Percentiles rank a stretch among this genome's conserved stretches.
Evolutionary conservation across 2,797 vertebrate species (phyloP).

Genomic region (Enteromius afrohamiltoni): DNA sequence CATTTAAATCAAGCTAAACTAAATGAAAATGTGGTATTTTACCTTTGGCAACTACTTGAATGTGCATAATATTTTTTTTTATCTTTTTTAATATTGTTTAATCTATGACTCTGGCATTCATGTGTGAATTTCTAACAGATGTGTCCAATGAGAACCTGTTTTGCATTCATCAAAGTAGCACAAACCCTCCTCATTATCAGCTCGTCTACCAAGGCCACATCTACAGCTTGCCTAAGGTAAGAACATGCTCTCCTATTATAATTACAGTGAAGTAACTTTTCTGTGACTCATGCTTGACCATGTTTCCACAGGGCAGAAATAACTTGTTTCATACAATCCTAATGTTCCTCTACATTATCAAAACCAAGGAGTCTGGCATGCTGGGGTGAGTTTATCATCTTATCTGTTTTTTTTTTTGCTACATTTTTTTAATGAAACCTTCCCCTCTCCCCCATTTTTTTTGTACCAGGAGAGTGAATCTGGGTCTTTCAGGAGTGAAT

Average conservation of each 20-base stretch:
- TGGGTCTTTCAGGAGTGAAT: slow-evolving; percentile 94
- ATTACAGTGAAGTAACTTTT: background rate
- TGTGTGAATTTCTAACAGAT: slow-evolving; percentile 73
- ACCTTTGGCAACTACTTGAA: background rate
- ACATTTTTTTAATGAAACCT: too few species aligned
- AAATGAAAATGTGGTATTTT: background rate
- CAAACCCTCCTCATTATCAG: slow-evolving; percentile 93
- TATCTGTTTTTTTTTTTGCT: background rate
- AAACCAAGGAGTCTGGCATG: slow-evolving; percentile 97
- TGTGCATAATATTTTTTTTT: background rate
- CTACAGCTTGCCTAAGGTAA: slow-evolving; percentile 95
- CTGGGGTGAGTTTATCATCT: slow-evolving; percentile 83
- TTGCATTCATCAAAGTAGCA: slow-evolving; percentile 93
- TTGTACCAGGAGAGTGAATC: slow-evolving; percentile 87
- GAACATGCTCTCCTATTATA: background rate
- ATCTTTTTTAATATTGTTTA: too few species aligned
- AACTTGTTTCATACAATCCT: slow-evolving; percentile 97
- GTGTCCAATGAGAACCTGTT: slow-evolving; percentile 92
- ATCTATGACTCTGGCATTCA: background rate
- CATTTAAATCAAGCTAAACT: background rate
- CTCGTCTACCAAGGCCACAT: slow-evolving; percentile 92
- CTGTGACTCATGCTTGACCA: slow-evolving; percentile 5
- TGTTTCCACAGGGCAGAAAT: slow-evolving; percentile 87
- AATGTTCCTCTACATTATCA: slow-evolving; percentile 97
- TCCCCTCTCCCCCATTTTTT: too few species aligned